Evolutionary conservation across 2,888 invertebrate genomes (phyloP), one percentile per base, ranked within the genome.

Genomic region (Cheilosia grossa): DNA sequence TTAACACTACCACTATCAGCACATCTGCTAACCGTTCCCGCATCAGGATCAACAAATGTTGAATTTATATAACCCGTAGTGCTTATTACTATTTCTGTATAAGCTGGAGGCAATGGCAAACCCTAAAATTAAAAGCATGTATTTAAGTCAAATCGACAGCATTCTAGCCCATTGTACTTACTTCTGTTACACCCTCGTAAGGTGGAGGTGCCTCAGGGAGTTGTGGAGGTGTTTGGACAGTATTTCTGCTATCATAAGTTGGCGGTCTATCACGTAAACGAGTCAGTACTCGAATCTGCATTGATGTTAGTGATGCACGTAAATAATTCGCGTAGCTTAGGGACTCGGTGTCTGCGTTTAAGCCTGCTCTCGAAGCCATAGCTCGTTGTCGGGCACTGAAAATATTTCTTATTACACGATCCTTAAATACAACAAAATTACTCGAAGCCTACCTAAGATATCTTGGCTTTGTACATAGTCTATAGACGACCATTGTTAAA

Each of bases 201-300:
- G 88, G 86, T n/a, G 88, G 88, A 7, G 88, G 88, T 37, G 86
- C 77, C 21, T 88, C 88, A 10, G 72, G 59, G 9, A 79, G 30
- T 4, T n/a, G 56, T 6, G n/a, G 33, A 1, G 81, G 40, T 9
- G 70, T 24, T 33, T 66, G 63, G 49, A 66, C 54, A 15, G 33
- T 67, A n/a, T 51, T 51, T 27, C 51, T 3, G 24, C 15, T 24
- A 2, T 87, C 88, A 75, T 89, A 89, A 0, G 87, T 40, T 49
- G 89, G 89, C 1, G 89, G 89, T 17, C 89, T 80, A 74, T 89
- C 88, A 24, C 88, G 82, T 54, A 89, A 47, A 33, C 88, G 80
- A 6, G 87, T 75, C 21, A 89, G 9, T 0, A 89, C 87, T 24
- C 88, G 61, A 13, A 88, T 87, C 75, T 89, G 89, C 27, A 89